These are phyloP conservation scores for Tenthredo distinguenda DNA, from an alignment of 2,888 invertebrate species.

Conservation along the genomic window DNA sequence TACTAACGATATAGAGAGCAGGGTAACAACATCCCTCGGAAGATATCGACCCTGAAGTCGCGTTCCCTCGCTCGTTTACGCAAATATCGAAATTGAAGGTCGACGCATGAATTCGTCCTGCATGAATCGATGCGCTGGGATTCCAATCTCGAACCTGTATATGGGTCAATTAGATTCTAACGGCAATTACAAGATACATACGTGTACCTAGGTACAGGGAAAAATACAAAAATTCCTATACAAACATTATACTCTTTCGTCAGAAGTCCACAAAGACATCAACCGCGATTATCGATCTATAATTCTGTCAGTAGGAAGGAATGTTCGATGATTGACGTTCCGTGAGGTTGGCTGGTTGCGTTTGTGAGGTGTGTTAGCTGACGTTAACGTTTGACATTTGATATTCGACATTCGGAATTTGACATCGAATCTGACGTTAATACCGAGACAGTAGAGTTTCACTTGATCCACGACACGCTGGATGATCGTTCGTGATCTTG, in stretches of 20 bases:
- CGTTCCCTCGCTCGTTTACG: background rate
- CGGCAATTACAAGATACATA: background rate
- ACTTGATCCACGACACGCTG: background rate
- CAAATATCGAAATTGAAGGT: background rate
- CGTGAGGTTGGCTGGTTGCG: background rate
- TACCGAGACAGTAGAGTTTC: background rate
- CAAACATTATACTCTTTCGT: background rate
- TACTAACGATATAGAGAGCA: constrained; percentile 22
- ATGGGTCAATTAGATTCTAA: constrained; percentile 47
- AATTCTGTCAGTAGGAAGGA: background rate
- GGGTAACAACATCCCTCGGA: constrained; percentile 10
- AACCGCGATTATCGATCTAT: background rate
- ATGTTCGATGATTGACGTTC: constrained; percentile 17
- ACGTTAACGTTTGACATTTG: constrained; percentile 3
- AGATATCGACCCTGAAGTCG: constrained; percentile 30
- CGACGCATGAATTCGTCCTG: background rate
- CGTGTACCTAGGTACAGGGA: background rate
- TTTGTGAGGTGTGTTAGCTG: background rate
- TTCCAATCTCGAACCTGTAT: constrained; percentile 28
- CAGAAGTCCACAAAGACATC: background rate
- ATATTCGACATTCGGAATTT: background rate
- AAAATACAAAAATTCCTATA: background rate
- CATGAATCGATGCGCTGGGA: background rate
- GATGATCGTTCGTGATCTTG: background rate
- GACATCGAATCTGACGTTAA: background rate